Conservation (phyloP, 1,140 invertebrate species). For the Mamestra configurata region DNA sequence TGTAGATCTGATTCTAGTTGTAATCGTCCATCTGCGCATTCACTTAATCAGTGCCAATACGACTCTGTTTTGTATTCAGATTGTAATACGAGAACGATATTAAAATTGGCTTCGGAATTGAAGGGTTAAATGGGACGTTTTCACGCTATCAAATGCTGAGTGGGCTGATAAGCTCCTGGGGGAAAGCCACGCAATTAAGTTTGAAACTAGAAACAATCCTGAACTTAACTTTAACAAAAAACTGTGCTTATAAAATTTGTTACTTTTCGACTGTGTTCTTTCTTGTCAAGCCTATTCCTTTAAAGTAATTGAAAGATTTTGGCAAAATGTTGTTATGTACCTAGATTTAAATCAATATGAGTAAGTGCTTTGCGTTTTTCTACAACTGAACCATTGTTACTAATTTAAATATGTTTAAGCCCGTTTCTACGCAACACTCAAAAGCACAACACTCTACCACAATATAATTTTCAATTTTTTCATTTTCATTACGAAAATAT, state of each 20-base stretch:
- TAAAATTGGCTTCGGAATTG: slow-evolving; percentile 23
- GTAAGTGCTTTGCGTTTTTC: no score
- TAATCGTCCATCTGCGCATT: background rate
- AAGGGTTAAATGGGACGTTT: slow-evolving; percentile 1
- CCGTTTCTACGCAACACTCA: background rate
- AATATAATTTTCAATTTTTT: slow-evolving; percentile 11
- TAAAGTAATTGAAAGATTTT: no score
- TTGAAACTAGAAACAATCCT: background rate
- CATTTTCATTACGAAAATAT: background rate
- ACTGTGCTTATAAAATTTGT: no score
- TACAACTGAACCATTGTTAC: background rate
- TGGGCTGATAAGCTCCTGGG: background rate
- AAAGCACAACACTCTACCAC: background rate
- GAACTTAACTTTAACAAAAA: background rate
- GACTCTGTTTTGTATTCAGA: slow-evolving; percentile 15
- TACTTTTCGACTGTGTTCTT: no score
- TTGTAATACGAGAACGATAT: slow-evolving; percentile 16
- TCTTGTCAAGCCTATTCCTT: no score
- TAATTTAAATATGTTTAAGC: background rate
- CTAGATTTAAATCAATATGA: no score
- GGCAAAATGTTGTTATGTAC: no score
- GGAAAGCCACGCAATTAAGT: background rate
- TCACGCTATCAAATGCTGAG: slow-evolving; percentile 10
- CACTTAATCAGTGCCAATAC: slow-evolving; percentile 3
- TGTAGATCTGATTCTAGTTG: background rate